Evolutionary conservation across 2,888 invertebrate genomes (phyloP), one percentile per base, ranked within the genome.

Genomic region (Ochropleura leucogaster): DNA sequence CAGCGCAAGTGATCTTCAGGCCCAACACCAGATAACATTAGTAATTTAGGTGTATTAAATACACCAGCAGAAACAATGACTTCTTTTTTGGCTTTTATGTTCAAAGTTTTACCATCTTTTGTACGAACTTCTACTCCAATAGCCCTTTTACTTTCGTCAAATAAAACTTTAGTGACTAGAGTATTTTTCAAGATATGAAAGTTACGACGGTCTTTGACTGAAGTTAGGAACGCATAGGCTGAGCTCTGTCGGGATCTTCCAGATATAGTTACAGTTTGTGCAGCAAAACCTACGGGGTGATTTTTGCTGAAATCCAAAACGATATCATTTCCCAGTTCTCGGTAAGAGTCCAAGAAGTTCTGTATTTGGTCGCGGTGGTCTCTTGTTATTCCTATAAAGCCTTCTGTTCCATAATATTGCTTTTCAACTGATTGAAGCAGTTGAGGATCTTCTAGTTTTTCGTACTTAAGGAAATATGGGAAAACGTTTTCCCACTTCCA

Each of bases 221-320:
- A 81, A 49, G 84, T 80, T 51, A 92, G 66, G 77, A 88, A 96
- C 7, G 95, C 95, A 84, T 89, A 94, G 0, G 96, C 94, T 0
- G 94, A 93, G 82, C 94, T 95, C 66, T 95, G 95, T 30, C 96
- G 88, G 8, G 92, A 91, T 9, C 94, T 78, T 4, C 78, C 95
- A 60, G 87, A 85, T 64, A 88, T 79, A 49, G 85, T 87, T 7
- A 77, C 40, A 20, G 80, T 77, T 12, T 85, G 74, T 8, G 82
- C 74, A 62, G 83, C 92, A 72, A 68, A 93, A 82, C 73, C 95
- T 91, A 68, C 80, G 89, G 92, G 44, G 92, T 92, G 72, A 87
- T 92, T 74, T 10, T 88, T 88, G 55, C 87, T 91, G 47, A 87
- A 82, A 69, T 90, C 83, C 74, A 88, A 68, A 64, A 92, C 79